These are phyloP conservation scores for Rotaria sp. DNA, from an alignment of 2,888 invertebrate species.

Conservation along the genomic window DNA sequence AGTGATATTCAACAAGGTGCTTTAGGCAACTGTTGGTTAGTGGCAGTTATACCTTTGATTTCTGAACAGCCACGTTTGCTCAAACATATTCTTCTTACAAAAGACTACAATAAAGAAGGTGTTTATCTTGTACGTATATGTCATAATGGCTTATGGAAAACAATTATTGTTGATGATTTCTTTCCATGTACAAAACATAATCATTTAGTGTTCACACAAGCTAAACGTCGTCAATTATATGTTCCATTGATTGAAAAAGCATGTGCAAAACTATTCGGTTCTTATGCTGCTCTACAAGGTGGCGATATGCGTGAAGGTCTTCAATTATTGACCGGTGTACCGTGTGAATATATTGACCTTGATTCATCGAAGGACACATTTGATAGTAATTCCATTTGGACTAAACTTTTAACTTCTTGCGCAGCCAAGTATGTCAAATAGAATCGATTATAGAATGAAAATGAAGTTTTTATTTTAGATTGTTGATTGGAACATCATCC, in stretches of 20 bases:
- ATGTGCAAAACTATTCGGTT: conserved; percentile 38
- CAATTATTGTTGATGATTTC: conserved; percentile 87
- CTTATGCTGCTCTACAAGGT: conserved; percentile 34
- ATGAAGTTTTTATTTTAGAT: not conserved
- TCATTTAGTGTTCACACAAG: conserved; percentile 79
- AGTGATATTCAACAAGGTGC: conserved; percentile 39
- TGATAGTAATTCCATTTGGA: not conserved
- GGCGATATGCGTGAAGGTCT: conserved; percentile 54
- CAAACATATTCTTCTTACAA: conserved; percentile 34
- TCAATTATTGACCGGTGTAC: conserved; percentile 84
- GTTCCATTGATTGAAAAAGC: conserved; percentile 52
- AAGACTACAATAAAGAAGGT: conserved; percentile 47
- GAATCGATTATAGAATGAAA: not conserved
- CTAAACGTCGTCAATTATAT: conserved; percentile 90
- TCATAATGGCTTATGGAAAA: conserved; percentile 93
- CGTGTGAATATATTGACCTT: conserved; percentile 87
- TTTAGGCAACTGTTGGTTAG: conserved; percentile 37
- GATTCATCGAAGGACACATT: conserved; percentile 55
- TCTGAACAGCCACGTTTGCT: conserved; percentile 31
- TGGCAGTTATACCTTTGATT: conserved; percentile 26
- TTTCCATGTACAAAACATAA: conserved; percentile 87
- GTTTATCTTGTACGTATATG: conserved; percentile 66
- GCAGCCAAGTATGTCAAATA: not conserved
- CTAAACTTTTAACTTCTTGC: not conserved
- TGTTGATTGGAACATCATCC: conserved; percentile 87